phyloP scores from a whole-genome alignment of 1,140 invertebrate species.

The Tetragnatha versicolor region DNA sequence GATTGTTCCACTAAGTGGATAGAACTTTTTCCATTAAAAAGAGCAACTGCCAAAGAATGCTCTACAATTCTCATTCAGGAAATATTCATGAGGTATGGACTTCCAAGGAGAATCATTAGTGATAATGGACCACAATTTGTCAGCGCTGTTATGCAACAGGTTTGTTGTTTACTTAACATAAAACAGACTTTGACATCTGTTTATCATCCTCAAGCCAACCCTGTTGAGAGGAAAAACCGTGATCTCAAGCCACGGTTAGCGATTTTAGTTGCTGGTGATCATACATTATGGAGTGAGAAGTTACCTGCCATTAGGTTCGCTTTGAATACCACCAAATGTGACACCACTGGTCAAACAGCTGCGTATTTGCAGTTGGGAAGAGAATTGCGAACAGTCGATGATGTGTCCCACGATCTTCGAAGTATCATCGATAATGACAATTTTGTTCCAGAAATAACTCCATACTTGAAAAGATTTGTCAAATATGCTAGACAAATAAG shows the following conservation, averaged over 20 bases:
- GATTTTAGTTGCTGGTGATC: not conserved
- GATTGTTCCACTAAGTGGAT: conserved; percentile 27
- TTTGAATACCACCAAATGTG: not conserved
- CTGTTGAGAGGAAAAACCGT: conserved; percentile 3
- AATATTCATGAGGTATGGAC: conserved; percentile 28
- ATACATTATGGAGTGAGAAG: not conserved
- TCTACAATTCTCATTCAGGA: conserved; percentile 8
- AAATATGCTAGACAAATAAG: too few relatives aligned
- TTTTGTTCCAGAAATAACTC: too few relatives aligned
- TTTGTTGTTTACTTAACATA: conserved; percentile 3
- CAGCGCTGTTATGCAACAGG: not conserved
- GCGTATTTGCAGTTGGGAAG: not conserved
- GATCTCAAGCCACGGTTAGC: not conserved
- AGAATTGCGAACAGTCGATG: too few relatives aligned
- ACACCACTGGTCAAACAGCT: not conserved
- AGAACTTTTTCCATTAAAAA: conserved; percentile 14
- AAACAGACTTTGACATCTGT: not conserved
- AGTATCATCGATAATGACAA: too few relatives aligned
- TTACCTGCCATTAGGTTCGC: not conserved
- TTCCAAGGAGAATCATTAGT: not conserved
- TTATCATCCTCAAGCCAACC: not conserved
- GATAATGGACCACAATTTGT: conserved; percentile 31
- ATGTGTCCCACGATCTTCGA: too few relatives aligned
- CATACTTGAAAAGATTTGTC: too few relatives aligned
- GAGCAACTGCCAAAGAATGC: conserved; percentile 1